phyloP scores from a whole-genome alignment of 2,797 vertebrate genomes.

The Borostomias antarcticus region DNA sequence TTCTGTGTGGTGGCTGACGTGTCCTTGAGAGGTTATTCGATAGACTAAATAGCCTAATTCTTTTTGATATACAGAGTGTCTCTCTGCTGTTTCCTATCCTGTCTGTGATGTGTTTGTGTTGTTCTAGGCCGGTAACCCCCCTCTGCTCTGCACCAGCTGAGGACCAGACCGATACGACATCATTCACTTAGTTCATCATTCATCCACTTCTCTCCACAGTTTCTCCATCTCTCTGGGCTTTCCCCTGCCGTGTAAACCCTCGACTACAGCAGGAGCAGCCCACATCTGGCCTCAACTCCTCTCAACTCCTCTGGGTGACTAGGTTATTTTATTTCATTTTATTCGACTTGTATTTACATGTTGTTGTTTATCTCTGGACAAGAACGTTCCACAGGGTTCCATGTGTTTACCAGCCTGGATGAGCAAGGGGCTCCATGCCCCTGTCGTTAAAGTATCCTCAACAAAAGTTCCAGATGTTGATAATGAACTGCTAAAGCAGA shows the following conservation, averaged over 20 bases:
- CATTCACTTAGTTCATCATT: neutral
- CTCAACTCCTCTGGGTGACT: conserved; percentile 17
- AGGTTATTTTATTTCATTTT: no score
- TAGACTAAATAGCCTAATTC: conserved; percentile 66
- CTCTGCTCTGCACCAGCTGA: conserved; percentile 1
- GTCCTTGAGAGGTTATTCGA: conserved; percentile 56
- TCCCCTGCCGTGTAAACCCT: no score
- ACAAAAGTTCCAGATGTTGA: conserved; percentile 26
- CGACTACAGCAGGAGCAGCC: no score
- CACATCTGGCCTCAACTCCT: neutral
- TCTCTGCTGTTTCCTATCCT: conserved; percentile 34
- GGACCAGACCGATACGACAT: neutral
- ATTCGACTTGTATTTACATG: no score
- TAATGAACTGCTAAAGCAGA: conserved; percentile 25
- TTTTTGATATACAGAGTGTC: conserved; percentile 48
- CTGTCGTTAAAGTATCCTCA: conserved; percentile 39
- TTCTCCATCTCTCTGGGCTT: no score
- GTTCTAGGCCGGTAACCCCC: conserved; percentile 19
- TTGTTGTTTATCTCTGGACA: conserved; percentile 44
- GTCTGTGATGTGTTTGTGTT: conserved; percentile 51
- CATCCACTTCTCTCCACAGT: no score
- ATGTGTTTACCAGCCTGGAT: conserved; percentile 48
- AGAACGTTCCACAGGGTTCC: conserved; percentile 26
- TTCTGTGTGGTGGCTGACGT: conserved; percentile 43
- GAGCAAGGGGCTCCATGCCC: conserved; percentile 28